phyloP scores from a whole-genome alignment of 2,888 invertebrate genomes.

The Oxyteleia sp. region DNA sequence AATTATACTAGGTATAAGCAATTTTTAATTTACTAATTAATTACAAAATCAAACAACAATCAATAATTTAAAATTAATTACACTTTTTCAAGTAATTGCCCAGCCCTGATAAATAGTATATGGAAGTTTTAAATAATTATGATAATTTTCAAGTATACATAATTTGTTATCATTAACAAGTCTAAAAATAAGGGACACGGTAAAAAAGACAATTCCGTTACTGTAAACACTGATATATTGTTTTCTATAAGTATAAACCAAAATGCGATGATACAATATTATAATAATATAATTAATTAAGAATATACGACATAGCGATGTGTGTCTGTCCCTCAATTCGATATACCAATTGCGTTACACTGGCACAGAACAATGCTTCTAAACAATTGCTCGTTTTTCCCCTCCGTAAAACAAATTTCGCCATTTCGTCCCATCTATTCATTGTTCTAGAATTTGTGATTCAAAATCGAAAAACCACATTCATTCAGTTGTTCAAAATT shows the following conservation, averaged over 20 bases:
- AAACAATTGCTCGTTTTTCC: conserved; percentile 46
- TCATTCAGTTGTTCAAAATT: conserved; percentile 34
- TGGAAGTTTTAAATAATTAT: too few species aligned
- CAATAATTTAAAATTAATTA: too few species aligned
- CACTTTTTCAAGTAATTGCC: too few species aligned
- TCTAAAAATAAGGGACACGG: too few species aligned
- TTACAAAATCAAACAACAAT: too few species aligned
- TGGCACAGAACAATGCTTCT: conserved; percentile 41
- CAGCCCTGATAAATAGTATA: too few species aligned
- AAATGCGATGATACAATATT: conserved; percentile 81
- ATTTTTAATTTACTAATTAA: too few species aligned
- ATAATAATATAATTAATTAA: conserved; percentile 77
- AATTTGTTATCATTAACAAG: too few species aligned
- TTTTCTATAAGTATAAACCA: conserved; percentile 86
- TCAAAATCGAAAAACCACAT: conserved; percentile 40
- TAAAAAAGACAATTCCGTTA: conserved; percentile 65
- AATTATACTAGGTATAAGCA: too few species aligned
- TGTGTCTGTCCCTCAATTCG: conserved; percentile 64
- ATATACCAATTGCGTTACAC: conserved; percentile 65
- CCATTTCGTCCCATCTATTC: conserved; percentile 33
- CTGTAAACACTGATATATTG: conserved; percentile 86
- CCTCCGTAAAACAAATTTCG: conserved; percentile 33
- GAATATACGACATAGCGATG: conserved; percentile 84
- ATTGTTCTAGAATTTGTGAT: conserved; percentile 34
- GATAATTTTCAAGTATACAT: too few species aligned